Conservation (phyloP, 2,888 invertebrate species). For the Hydrotaea cyrtoneurina region DNA sequence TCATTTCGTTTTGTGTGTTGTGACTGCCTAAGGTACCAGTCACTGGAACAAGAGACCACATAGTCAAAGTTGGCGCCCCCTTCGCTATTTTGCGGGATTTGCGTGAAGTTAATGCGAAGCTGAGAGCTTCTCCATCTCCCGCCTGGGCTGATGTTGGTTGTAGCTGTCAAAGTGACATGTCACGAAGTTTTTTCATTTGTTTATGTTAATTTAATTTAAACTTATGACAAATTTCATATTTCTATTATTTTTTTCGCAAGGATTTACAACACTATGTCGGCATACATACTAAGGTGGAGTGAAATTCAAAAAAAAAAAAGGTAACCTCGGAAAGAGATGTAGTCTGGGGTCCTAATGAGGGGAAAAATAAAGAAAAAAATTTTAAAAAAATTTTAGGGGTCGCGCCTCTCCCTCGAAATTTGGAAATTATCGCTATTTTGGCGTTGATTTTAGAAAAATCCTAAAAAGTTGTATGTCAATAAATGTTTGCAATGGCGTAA, state of each 20-base stretch:
- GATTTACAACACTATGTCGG: constrained; percentile 29
- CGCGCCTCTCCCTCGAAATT: no score
- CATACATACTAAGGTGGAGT: no score
- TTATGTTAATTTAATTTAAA: constrained; percentile 75
- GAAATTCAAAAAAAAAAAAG: no score
- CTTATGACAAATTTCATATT: constrained; percentile 25
- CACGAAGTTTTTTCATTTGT: constrained; percentile 78
- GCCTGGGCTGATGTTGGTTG: constrained; percentile 17
- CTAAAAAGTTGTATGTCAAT: no score
- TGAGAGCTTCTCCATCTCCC: constrained; percentile 45
- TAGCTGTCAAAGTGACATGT: constrained; percentile 73
- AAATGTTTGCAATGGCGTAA: no score
- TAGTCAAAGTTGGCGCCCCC: neutral
- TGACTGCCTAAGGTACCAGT: constrained; percentile 11
- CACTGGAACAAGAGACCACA: constrained; percentile 43
- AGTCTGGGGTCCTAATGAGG: no score
- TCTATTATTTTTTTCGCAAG: neutral
- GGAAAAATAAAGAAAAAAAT: no score
- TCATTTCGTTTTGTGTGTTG: constrained; percentile 24
- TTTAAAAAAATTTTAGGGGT: no score
- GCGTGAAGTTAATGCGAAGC: constrained; percentile 9
- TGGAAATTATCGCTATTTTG: no score
- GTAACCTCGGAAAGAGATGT: no score
- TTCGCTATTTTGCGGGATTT: constrained; percentile 17
- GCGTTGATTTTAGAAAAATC: no score